Evolutionary conservation across 2,797 vertebrate genomes (phyloP), one percentile per base, ranked within the genome.

Genomic region (Acridotheres tristis): DNA sequence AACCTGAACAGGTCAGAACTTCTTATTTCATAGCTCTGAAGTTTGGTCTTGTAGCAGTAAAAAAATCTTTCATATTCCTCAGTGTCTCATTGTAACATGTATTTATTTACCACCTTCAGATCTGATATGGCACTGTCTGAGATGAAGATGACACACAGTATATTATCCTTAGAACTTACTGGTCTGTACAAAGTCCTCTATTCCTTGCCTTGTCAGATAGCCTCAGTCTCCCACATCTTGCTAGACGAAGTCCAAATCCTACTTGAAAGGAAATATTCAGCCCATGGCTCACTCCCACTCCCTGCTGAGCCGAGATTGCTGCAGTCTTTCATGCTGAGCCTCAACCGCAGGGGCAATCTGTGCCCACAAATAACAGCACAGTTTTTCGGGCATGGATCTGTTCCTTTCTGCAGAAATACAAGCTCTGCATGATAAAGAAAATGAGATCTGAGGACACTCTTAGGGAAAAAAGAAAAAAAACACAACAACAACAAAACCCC

Each of bases 341-440:
- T 78, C 48, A 74, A 5, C 7, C 4, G 0, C 26, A 61, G 22
- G 21, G 26, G 27, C n/a, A 72, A 22, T 15, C 38, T 80, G 26
- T 22, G 22, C 18, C 50, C 16, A 36, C 29, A 68, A 43, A 29
- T 4, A 15, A 36, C 7, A 71, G 8, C 10, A 54, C 3, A 16
- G 10, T 3, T 32, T 2, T 78, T 59, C 3, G n/a, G 30, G 16
- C 13, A 50, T 16, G 27, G 17, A 58, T n/a, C 34, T 78, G 23
- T 9, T 79, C 25, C 26, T 47, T 81, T 54, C 71, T 84, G 74
- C 34, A 82, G 30, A 50, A 87, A 87, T 20, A 51, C 16, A 72
- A 47, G 5, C 26, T 83, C n/a, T 5, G 4, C 0, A 0, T 27
- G 22, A 16, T 14, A 50, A 83, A 38, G 38, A 36, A 63, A 67